Base-by-base conservation (phyloP, 2,888 invertebrate species). In the Ectropis crepuscularia region DNA sequence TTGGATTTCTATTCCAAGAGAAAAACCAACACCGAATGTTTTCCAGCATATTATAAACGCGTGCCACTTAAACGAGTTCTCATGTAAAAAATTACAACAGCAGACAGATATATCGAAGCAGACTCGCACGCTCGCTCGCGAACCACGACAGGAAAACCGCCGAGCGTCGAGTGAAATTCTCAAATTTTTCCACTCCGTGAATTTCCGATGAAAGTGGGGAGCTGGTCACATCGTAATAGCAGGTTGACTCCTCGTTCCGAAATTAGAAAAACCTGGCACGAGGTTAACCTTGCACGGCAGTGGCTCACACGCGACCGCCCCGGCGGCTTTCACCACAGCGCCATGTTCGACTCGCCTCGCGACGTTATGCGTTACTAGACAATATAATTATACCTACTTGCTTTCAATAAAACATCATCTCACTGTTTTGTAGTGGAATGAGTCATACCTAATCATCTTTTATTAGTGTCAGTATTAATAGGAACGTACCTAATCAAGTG, bases 141-240 rank as follows among this genome's bases (percentile, higher is more conserved):
- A 46, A 55, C 62, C 37, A 53, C 51, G 48, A 65, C 65, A 61
- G 72, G 79, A 79, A 83, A 82, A 83, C 74, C 73, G 63, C 63
- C 66, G 66, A 74, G 76, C 73, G 63, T 63, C 66, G 66, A 74
- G 76, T 72, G 75, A 86, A 86, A 87, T 78, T 77, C 67, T 75
- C 76, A 80, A 68, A 81, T 86, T 83, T 87, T 86, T 86, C 86
- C 82, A 85, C 80, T 28, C 16, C 77, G 81, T 83, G 76, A 83
- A 84, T 88, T 86, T 89, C 86, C 85, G 84, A 86, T 83, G 88
- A 91, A 89, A 89, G 90, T 84, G 75, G 72, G 76, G 80, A 82
- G 75, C 77, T 68, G 74, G 76, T 77, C 77, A 75, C 74, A 79
- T 75, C 75, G 83, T 85, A 83, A 84, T 82, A 81, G 79, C 86